These are phyloP conservation scores for Halcyon badia DNA, from an alignment of 2,797 vertebrate genomes.

Conservation along the genomic window DNA sequence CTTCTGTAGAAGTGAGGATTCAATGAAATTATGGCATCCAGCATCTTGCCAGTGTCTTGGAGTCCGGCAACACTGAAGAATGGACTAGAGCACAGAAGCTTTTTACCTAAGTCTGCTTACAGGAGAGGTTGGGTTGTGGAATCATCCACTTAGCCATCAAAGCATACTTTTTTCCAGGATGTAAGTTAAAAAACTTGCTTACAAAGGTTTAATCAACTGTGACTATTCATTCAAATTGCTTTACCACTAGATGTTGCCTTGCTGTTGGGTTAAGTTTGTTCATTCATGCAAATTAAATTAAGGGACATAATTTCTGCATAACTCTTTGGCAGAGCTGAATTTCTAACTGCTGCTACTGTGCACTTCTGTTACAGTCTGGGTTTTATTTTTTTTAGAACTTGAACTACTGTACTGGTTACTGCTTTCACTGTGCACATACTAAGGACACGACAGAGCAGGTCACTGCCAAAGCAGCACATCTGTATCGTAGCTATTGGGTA, in stretches of 20 bases:
- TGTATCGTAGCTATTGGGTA: conserved; percentile 16
- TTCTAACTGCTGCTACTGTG: conserved; percentile 1
- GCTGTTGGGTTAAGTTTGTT: not conserved
- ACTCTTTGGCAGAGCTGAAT: not conserved
- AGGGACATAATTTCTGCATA: not conserved
- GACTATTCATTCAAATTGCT: not conserved
- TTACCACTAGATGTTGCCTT: not conserved
- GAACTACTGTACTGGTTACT: not conserved
- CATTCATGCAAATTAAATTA: not conserved
- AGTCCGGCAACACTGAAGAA: not conserved
- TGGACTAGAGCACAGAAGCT: not conserved
- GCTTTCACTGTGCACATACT: not conserved
- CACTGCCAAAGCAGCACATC: conserved; percentile 35
- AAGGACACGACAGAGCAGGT: not conserved
- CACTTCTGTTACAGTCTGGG: not conserved
- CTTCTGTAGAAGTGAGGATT: not conserved
- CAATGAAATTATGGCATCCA: not conserved
- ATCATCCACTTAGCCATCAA: not conserved
- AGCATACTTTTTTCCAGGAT: not conserved
- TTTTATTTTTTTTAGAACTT: conserved; percentile 42
- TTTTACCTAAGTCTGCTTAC: not conserved
- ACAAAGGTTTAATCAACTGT: not conserved
- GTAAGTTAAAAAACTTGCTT: not conserved
- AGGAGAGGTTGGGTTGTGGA: not conserved
- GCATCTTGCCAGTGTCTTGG: not conserved